phyloP scores from a whole-genome alignment of 2,888 invertebrate species.

The Creontiades dilutus region DNA sequence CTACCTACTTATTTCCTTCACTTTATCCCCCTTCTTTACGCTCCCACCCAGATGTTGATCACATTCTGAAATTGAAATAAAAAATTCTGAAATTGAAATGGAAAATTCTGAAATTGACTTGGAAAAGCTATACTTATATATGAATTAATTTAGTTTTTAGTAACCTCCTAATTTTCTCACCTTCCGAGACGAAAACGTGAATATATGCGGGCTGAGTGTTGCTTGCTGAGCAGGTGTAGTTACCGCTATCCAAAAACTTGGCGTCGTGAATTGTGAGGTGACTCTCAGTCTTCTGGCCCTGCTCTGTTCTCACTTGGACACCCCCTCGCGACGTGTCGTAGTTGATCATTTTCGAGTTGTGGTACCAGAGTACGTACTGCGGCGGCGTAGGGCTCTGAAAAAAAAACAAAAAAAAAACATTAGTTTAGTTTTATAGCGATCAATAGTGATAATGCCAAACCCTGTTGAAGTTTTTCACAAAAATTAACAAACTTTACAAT shows the following conservation, averaged over 20 bases:
- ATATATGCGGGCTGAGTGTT: constrained; percentile 94
- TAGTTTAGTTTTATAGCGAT: no score
- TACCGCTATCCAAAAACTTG: constrained; percentile 91
- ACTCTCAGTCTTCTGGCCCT: constrained; percentile 91
- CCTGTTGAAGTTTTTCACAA: no score
- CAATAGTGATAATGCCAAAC: no score
- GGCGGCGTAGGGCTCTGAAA: constrained; percentile 94
- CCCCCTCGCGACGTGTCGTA: constrained; percentile 91
- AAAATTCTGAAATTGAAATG: no score
- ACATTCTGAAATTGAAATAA: no score
- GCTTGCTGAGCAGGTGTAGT: constrained; percentile 93
- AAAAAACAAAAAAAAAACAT: no score
- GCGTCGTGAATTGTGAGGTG: constrained; percentile 91
- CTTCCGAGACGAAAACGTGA: constrained; percentile 94
- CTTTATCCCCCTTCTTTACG: no score
- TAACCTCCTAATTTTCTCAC: constrained; percentile 80
- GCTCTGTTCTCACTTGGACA: constrained; percentile 90
- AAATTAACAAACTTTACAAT: no score
- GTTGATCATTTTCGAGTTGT: constrained; percentile 96
- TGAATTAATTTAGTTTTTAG: not conserved
- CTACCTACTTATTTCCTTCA: no score
- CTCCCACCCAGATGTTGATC: no score
- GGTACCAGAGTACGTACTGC: constrained; percentile 97
- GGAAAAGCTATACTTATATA: no score
- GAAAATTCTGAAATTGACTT: no score